Evolutionary conservation across 2,797 vertebrate species (phyloP), one percentile per base, ranked within the genome.

Genomic region (Odontamblyopus rebecca): DNA sequence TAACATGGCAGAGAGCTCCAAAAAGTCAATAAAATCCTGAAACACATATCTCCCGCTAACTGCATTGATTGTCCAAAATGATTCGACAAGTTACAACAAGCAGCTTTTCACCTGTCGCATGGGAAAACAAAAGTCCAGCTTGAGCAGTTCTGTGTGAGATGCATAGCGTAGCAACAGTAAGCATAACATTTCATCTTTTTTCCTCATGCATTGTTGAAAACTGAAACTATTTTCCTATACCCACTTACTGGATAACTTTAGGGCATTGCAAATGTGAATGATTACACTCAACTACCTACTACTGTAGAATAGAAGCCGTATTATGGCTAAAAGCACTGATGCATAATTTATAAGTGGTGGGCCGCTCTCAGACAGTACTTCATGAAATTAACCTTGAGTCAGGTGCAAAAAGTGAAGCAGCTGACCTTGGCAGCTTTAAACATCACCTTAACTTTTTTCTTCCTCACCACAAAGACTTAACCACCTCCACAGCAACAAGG

Each of bases 311-410:
- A n/a, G 23, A 16, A 64, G 23, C 8, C n/a, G 9, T 32, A 30
- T 61, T 35, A 35, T 19, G 3, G 62, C 12, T 48, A 41, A 44
- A 23, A 44, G 62, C 19, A 15, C 26, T 64, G 6, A 26, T 64
- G 62, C 29, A 18, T 54, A 64, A 35, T 81, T 81, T 73, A 71
- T 80, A 48, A 76, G 72, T 63, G 69, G 67, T 64, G 69, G 67
- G 75, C 69, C 72, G 67, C 79, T 77, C 68, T 82, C 54, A 44
- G 30, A 61, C 67, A 69, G 72, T 63, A 72, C 74, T 82, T 70
- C 60, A 35, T 38, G 51, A 70, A 82, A 85, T 87, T 82, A 85
- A 84, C 81, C 85, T 79, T 76, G 30, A 35, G 30, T 61, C 60
- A 78, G 81, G 7, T 67, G 54, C 75, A 68, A 67, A 72, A 84